Conservation (phyloP, 2,888 invertebrate genomes). For the Gnatocerus cornutus region DNA sequence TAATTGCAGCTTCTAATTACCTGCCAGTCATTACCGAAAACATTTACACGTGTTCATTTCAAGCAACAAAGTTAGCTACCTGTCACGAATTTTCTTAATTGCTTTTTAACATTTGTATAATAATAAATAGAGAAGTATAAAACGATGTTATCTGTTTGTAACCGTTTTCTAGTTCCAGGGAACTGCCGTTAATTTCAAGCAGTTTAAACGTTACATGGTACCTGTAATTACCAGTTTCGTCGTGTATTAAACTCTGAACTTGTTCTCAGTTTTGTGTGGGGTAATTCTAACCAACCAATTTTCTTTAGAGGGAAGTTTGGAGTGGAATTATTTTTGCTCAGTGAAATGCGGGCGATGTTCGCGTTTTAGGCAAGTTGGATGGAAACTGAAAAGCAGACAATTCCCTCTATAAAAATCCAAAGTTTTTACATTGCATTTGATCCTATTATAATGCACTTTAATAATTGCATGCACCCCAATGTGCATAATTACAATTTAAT, state of each 20-base stretch:
- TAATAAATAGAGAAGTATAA: conserved; percentile 59
- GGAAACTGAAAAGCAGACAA: too few relatives aligned
- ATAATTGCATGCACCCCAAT: too few relatives aligned
- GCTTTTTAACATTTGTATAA: conserved; percentile 58
- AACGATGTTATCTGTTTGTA: conserved; percentile 58
- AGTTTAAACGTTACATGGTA: conserved; percentile 61
- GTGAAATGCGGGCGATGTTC: too few relatives aligned
- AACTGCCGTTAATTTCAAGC: conserved; percentile 62
- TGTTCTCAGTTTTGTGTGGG: conserved; percentile 56
- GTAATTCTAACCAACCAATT: background rate
- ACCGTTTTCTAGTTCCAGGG: conserved; percentile 59
- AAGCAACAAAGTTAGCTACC: conserved; percentile 45
- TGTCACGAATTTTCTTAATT: conserved; percentile 52
- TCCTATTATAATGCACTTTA: too few relatives aligned
- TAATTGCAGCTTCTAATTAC: conserved; percentile 49
- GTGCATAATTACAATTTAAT: too few relatives aligned
- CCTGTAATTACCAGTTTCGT: conserved; percentile 60
- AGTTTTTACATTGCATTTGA: too few relatives aligned
- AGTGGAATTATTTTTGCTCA: too few relatives aligned
- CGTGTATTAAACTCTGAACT: conserved; percentile 57
- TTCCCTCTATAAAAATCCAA: too few relatives aligned
- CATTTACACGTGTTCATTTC: conserved; percentile 49
- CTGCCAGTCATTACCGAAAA: conserved; percentile 45
- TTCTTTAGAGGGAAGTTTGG: too few relatives aligned
- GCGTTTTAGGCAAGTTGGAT: too few relatives aligned